Percentiles rank a stretch among this genome's conserved stretches.
Conservation (phyloP, 2,888 invertebrate species). For the Apotomis betuletana region DNA sequence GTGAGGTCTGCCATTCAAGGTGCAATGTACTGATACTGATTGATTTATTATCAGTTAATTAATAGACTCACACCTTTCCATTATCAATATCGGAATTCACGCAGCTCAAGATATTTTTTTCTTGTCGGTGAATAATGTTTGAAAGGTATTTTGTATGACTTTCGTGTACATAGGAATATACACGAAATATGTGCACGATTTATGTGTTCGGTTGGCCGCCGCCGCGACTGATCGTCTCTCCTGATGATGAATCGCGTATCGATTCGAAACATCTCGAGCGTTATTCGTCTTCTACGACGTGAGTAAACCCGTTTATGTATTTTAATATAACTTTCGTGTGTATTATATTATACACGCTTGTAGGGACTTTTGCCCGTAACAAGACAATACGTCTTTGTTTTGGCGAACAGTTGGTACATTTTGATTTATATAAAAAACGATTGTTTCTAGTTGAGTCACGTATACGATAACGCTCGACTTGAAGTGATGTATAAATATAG, state of each 20-base stretch:
- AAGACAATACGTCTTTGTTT: slow-evolving; percentile 24
- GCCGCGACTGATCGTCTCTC: too few relatives aligned
- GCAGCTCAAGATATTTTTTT: neutral
- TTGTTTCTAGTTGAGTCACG: slow-evolving; percentile 26
- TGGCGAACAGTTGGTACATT: slow-evolving; percentile 10
- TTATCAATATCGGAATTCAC: too few relatives aligned
- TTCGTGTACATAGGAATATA: too few relatives aligned
- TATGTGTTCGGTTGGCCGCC: too few relatives aligned
- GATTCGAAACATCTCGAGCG: too few relatives aligned
- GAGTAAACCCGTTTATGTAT: too few relatives aligned
- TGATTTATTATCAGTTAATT: neutral
- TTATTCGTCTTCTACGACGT: too few relatives aligned
- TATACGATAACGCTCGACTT: slow-evolving; percentile 13
- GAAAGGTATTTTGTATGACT: slow-evolving; percentile 17
- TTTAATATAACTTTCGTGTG: too few relatives aligned
- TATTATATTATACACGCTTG: slow-evolving; percentile 11
- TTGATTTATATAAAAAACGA: slow-evolving; percentile 26
- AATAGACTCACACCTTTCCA: too few relatives aligned
- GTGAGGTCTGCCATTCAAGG: neutral
- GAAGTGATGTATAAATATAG: slow-evolving; percentile 17
- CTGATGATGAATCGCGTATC: too few relatives aligned
- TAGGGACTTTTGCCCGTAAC: slow-evolving; percentile 16
- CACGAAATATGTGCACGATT: too few relatives aligned
- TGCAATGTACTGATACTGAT: neutral
- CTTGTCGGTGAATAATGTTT: slow-evolving; percentile 8